A percentile compares a stretch with the other conserved stretches of the same genome.
phyloP scores from a whole-genome alignment of 2,113 vertebrate genomes.

The Cariama cristata region DNA sequence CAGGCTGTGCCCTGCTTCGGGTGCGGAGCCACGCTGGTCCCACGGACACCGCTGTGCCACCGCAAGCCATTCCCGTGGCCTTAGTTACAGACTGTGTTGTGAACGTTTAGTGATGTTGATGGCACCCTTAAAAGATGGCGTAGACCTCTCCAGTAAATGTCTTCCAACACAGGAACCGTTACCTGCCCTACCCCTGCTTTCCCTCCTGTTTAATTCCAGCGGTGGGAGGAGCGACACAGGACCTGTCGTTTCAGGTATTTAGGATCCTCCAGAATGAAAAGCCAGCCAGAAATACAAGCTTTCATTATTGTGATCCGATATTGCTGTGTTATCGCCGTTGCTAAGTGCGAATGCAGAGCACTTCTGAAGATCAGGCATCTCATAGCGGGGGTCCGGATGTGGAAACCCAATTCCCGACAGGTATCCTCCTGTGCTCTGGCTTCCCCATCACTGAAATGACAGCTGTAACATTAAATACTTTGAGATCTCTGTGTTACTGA shows the following conservation, averaged over 20 bases:
- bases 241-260: background rate
- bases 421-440: background rate
- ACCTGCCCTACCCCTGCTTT: background rate
- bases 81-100: background rate
- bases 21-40: rapidly evolving
- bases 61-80: background rate
- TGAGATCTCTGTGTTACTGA: background rate
- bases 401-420: background rate
- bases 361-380: background rate
- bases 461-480: background rate
- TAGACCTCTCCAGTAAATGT: background rate
- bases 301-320: background rate
- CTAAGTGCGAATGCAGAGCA: background rate
- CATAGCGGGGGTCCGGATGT: rapidly evolving
- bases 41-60: background rate
- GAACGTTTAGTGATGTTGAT: background rate
- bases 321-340: background rate
- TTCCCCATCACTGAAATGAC: background rate
- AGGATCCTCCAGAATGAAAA: background rate
- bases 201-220: background rate
- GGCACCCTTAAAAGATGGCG: background rate
- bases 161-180: rapidly evolving
- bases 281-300: background rate
- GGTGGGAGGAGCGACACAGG: background rate
- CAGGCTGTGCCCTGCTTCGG: rapidly evolving